A percentile compares a stretch with the other conserved stretches of the same genome.
phyloP scores from a whole-genome alignment of 1,140 invertebrate genomes.

The Akabosia matsudoensis region DNA sequence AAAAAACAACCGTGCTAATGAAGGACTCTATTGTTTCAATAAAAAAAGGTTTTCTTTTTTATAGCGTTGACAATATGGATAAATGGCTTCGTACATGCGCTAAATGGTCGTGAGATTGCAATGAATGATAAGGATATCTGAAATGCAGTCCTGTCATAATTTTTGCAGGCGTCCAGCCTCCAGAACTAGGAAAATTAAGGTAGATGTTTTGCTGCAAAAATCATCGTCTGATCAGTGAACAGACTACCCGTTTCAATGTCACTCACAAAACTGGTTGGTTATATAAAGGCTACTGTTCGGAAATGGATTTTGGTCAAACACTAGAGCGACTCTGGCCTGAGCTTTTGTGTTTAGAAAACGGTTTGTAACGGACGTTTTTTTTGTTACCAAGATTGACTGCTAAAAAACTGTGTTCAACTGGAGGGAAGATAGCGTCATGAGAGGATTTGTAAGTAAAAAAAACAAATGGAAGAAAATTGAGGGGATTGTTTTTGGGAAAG shows the following conservation, averaged over 20 bases:
- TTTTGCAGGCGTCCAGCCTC: background rate
- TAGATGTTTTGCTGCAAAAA: background rate
- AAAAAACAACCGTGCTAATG: too few species aligned
- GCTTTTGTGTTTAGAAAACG: constrained; percentile 10
- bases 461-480: too few species aligned
- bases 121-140: too few species aligned
- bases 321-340: background rate
- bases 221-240: background rate
- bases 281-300: constrained; percentile 10
- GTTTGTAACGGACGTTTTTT: background rate
- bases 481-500: background rate
- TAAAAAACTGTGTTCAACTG: background rate
- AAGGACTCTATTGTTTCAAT: too few species aligned
- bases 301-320: background rate
- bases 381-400: background rate
- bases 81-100: too few species aligned
- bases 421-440: background rate
- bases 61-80: too few species aligned
- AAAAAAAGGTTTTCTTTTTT: too few species aligned
- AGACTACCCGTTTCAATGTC: background rate
- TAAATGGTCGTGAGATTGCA: too few species aligned
- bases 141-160: too few species aligned
- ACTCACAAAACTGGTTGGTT: background rate
- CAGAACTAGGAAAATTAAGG: background rate
- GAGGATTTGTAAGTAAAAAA: background rate